These are phyloP conservation scores for Natator depressus DNA, from an alignment of 2,113 vertebrate species.

Conservation along the genomic window DNA sequence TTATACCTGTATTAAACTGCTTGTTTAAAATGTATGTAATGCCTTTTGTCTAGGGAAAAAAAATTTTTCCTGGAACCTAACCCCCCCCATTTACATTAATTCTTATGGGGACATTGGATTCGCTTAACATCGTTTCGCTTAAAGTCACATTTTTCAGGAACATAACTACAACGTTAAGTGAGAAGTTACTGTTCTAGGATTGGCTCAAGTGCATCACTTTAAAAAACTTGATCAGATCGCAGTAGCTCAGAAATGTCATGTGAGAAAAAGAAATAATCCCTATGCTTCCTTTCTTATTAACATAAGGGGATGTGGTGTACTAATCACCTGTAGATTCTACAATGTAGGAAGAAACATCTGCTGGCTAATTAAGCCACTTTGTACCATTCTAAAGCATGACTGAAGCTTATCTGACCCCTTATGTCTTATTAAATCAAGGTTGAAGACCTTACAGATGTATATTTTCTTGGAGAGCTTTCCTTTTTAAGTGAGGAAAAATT, in stretches of 20 bases:
- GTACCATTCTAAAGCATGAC: background rate
- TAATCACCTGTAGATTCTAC: too few species aligned
- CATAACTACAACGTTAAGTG: too few species aligned
- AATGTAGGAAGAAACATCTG: too few species aligned
- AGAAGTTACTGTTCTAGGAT: background rate
- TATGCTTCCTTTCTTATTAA: background rate
- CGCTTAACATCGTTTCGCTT: too few species aligned
- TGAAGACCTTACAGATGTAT: background rate
- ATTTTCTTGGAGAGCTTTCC: background rate
- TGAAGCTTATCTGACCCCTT: background rate
- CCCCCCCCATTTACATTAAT: too few species aligned
- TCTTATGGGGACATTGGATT: too few species aligned
- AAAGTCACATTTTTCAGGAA: too few species aligned
- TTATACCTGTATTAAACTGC: too few species aligned
- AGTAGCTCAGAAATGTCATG: background rate
- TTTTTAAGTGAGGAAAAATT: background rate
- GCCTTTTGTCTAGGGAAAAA: too few species aligned
- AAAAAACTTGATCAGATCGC: background rate
- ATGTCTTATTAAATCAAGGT: background rate
- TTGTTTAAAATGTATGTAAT: too few species aligned
- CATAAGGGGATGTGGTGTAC: rapidly evolving
- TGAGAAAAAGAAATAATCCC: background rate
- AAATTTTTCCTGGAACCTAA: too few species aligned
- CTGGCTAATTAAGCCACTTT: background rate
- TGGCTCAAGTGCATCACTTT: background rate